Evolutionary conservation across 2,888 invertebrate genomes (phyloP).

Genomic region (Dolichopus griseipennis): DNA sequence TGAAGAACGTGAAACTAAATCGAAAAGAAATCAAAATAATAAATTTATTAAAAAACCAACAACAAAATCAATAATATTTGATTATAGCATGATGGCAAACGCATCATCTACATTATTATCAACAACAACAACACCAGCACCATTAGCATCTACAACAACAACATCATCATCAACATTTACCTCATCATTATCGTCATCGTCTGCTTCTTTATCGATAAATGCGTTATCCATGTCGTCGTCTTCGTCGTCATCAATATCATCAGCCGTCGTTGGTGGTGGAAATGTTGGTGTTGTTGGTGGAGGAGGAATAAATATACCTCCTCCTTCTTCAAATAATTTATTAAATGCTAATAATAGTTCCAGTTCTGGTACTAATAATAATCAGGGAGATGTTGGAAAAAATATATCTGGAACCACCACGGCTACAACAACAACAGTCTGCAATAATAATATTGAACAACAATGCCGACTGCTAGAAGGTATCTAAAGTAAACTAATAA

Average conservation of each 20-base stretch:
- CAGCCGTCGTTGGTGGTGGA: too few species aligned
- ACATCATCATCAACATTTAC: constrained; percentile 24
- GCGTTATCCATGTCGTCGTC: constrained; percentile 15
- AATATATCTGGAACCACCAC: constrained; percentile 23
- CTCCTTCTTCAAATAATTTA: constrained; percentile 18
- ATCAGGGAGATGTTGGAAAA: constrained; percentile 11
- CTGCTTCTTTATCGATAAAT: constrained; percentile 27
- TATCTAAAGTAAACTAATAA: constrained; percentile 34
- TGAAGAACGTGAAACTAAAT: background rate
- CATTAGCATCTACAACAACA: constrained; percentile 22
- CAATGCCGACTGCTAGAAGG: constrained; percentile 43
- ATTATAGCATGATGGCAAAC: constrained; percentile 15
- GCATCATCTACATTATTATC: constrained; percentile 27
- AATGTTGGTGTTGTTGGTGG: constrained; percentile 16
- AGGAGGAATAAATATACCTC: constrained; percentile 18
- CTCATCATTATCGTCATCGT: constrained; percentile 23
- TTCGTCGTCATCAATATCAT: background rate
- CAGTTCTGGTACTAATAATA: constrained; percentile 17
- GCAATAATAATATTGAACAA: constrained; percentile 38
- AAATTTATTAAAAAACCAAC: background rate
- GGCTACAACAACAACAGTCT: constrained; percentile 28
- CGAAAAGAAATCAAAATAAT: background rate
- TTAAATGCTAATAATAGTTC: background rate
- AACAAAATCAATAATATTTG: background rate
- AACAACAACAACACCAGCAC: constrained; percentile 22